These are phyloP conservation scores for Trichogramma pretiosum DNA, from an alignment of 1,140 invertebrate species.

Conservation along the genomic window DNA sequence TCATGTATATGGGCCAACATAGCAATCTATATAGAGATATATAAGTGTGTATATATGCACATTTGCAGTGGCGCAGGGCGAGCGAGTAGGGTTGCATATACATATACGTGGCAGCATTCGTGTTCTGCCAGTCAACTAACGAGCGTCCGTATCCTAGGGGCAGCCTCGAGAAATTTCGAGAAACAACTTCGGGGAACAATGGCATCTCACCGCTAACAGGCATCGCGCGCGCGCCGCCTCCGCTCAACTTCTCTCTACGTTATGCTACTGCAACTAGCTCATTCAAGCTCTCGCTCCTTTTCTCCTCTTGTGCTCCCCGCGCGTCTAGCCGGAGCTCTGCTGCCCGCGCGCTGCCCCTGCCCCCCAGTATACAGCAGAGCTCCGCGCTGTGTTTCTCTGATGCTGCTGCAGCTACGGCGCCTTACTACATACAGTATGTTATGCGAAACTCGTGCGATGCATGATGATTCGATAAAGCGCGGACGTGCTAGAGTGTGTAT, in stretches of 20 bases:
- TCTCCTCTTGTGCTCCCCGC: background rate
- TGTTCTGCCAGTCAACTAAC: constrained; percentile 22
- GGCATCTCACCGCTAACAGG: constrained; percentile 23
- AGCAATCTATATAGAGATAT: too few species aligned
- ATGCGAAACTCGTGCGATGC: background rate
- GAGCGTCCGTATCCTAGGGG: constrained; percentile 24
- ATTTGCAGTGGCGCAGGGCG: constrained; percentile 13
- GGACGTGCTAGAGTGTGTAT: too few species aligned
- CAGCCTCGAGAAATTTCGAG: constrained; percentile 29
- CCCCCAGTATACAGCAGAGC: too few species aligned
- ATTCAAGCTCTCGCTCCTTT: background rate
- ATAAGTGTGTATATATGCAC: background rate
- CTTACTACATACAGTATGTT: too few species aligned
- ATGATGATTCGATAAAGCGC: constrained; percentile 1
- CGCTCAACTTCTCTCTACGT: background rate
- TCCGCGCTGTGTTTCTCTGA: too few species aligned
- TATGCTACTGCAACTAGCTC: background rate
- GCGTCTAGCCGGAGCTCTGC: too few species aligned
- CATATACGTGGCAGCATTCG: constrained; percentile 8
- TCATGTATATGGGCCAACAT: too few species aligned
- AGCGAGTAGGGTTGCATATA: background rate
- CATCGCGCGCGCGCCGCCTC: constrained; percentile 19
- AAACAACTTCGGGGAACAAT: constrained; percentile 34
- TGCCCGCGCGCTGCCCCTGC: background rate
- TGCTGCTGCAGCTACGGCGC: too few species aligned